Evolutionary conservation across 2,113 vertebrate genomes (phyloP), one percentile per base, ranked within the genome.

Genomic region (Pipa parva): DNA sequence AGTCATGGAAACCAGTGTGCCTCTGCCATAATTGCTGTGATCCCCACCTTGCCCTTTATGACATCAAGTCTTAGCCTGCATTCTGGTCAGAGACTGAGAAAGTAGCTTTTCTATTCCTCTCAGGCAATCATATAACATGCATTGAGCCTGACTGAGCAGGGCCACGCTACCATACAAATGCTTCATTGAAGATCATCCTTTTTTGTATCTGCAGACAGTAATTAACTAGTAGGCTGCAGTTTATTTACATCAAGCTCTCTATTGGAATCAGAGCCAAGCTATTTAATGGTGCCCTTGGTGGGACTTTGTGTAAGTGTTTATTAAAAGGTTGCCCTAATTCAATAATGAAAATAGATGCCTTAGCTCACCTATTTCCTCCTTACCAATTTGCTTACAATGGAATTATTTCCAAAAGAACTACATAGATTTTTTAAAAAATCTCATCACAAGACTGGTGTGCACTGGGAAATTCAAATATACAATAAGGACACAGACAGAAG

Each of bases 1-100:
- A 84, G 83, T 90, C 90, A 92, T 88, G 86, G 91, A 90, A 93
- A 95, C 92, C 71, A 61, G 77, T 85, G 79, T 81, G 85, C 82
- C 79, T 81, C 74, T 85, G 77, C 85, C 85, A 78, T 92, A 87
- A 92, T 83, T 85, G 86, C 88, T 80, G 81, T 79, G 82, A 91
- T 89, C 81, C 79, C 80, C 81, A 80, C 80, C 78, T 71, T 81
- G 89, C 84, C 84, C 88, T 89, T 87, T 84, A 85, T 86, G 88
- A 91, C 90, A 89, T 73, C 46, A 42, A 76, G 74, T 72, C 80
- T 90, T 85, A 93, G 92, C 90, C 80, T 28, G 63, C 75, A 91
- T 91, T 92, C 90, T 84, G 84, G 81, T 89, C 90, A 91, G 83
- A 82, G 79, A 81, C 78, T 80, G 85, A 78, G 81, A 81, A 79